A percentile compares a stretch with the other conserved stretches of the same genome.
Conservation (phyloP, 64 coral and sea anemone genomes). For the Actinia tenebrosa region DNA sequence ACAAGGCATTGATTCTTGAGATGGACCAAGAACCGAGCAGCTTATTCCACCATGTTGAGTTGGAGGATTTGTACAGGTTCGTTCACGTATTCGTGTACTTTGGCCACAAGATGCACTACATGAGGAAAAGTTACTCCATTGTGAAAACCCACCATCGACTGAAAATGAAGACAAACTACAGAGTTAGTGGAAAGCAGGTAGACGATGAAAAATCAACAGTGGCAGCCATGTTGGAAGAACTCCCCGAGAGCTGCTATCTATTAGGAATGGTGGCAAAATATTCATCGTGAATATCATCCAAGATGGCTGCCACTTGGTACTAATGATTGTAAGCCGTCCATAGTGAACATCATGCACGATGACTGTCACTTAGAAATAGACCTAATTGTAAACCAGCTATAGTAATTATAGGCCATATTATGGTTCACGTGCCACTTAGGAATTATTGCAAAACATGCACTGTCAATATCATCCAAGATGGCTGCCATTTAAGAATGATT, state of each 20-base stretch:
- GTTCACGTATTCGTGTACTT: conserved; percentile 30
- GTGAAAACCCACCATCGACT: conserved; percentile 64
- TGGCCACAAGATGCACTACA: conserved; percentile 61
- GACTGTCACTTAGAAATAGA: no score
- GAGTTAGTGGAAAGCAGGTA: not conserved
- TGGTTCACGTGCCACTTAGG: no score
- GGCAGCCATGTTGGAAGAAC: not conserved
- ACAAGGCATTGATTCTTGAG: conserved; percentile 8
- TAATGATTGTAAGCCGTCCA: no score
- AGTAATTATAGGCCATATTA: no score
- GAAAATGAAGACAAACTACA: conserved; percentile 1
- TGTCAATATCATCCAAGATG: no score
- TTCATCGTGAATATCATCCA: not conserved
- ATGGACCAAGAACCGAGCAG: not conserved
- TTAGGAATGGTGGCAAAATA: not conserved
- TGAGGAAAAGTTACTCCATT: conserved; percentile 63
- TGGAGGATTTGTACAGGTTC: conserved; percentile 67
- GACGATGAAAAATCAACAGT: not conserved
- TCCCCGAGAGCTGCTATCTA: no score
- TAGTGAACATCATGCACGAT: no score
- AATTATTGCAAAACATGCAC: no score
- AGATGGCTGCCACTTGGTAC: not conserved
- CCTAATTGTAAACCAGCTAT: no score
- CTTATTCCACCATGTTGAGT: conserved; percentile 46
- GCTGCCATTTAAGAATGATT: no score